Evolutionary conservation across 1,140 invertebrate species (phyloP).

Genomic region (Lasioglossum baleicum): DNA sequence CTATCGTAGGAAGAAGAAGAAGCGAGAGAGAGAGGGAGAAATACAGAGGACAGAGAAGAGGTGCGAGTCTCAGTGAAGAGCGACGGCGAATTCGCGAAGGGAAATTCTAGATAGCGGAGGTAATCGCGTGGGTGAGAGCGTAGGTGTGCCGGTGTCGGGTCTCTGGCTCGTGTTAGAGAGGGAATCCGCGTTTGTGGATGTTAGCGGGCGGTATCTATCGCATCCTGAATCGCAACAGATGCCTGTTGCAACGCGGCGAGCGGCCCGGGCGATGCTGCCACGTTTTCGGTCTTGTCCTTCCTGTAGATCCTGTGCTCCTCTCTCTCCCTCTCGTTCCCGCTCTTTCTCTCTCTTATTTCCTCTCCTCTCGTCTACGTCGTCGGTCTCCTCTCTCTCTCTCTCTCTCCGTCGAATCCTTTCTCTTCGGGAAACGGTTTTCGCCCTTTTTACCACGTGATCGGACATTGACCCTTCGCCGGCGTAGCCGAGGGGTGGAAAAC

Average conservation of each 20-base stretch:
- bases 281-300: conserved; percentile 66
- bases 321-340: no score
- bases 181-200: neutral
- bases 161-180: neutral
- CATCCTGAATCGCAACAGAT: conserved; percentile 76
- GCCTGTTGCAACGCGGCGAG: conserved; percentile 75
- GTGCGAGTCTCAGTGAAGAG: no score
- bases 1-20: no score
- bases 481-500: conserved; percentile 60
- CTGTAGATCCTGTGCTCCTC: conserved; percentile 2
- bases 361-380: conserved; percentile 3
- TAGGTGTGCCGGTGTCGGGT: neutral
- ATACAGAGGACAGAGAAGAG: no score
- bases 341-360: no score
- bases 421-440: conserved; percentile 57
- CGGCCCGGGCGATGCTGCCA: conserved; percentile 64
- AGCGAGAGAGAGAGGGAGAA: no score
- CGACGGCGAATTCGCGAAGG: neutral
- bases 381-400: no score
- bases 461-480: conserved; percentile 62
- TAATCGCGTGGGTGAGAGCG: neutral
- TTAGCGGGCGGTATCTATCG: conserved; percentile 67
- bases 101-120: neutral
- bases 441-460: conserved; percentile 60
- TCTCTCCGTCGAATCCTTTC: conserved; percentile 35